Percentiles rank a stretch among this genome's conserved stretches.
Evolutionary conservation across 2,888 invertebrate species (phyloP).

Genomic region (Ethmia dodecea): DNA sequence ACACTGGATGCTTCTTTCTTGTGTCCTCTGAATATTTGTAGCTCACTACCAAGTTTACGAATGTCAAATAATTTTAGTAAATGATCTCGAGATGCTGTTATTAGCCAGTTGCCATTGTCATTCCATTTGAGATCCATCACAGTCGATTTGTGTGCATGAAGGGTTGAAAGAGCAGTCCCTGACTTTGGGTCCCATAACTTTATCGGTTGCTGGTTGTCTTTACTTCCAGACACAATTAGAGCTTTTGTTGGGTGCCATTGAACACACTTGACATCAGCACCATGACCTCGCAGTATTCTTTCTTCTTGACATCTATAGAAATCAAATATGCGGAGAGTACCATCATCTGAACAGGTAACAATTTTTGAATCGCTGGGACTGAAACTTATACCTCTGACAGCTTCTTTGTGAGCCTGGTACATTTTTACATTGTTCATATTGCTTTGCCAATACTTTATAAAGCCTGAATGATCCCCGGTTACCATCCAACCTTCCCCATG

Average conservation of each 20-base stretch:
- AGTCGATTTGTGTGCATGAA: constrained; percentile 99
- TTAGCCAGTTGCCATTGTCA: constrained; percentile 98
- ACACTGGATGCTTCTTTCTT: constrained; percentile 99
- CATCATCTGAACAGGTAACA: constrained; percentile 99
- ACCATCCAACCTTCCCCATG: constrained; percentile 99
- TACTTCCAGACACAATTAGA: constrained; percentile 97
- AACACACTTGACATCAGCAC: constrained; percentile 99
- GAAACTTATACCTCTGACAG: constrained; percentile 99
- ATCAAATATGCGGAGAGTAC: constrained; percentile 99
- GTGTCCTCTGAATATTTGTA: constrained; percentile 98
- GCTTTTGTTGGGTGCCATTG: constrained; percentile 99
- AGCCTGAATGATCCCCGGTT: constrained; percentile 98
- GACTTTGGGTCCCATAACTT: constrained; percentile 99
- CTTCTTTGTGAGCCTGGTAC: constrained; percentile 99
- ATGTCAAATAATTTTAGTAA: constrained; percentile 98
- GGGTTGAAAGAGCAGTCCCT: constrained; percentile 95
- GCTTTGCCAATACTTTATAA: constrained; percentile 99
- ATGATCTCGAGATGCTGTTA: constrained; percentile 98
- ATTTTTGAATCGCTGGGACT: constrained; percentile 99
- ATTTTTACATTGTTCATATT: constrained; percentile 99
- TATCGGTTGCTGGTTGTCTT: constrained; percentile 99
- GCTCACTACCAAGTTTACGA: constrained; percentile 95
- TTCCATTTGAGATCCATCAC: constrained; percentile 99
- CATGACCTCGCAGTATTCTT: constrained; percentile 94
- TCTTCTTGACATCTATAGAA: constrained; percentile 98